These are phyloP conservation scores for Pangasius krempfi DNA, from an alignment of 2,797 vertebrate genomes.

Conservation along the genomic window DNA sequence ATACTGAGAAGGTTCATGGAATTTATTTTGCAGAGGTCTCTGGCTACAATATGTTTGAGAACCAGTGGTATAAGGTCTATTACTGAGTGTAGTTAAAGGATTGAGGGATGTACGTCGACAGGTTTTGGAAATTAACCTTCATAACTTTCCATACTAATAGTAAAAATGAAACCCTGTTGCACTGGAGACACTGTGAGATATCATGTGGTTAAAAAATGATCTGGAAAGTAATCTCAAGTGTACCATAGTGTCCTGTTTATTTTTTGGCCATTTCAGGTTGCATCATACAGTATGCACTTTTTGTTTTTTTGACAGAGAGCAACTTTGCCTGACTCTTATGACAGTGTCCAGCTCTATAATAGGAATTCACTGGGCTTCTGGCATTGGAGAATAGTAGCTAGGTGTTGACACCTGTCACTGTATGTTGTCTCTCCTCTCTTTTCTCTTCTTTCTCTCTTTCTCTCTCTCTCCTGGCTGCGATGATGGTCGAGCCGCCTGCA, in stretches of 20 bases:
- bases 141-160: neutral
- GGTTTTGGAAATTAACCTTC: neutral
- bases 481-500: slow-evolving; percentile 64
- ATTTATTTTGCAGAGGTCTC: neutral
- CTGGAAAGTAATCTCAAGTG: neutral
- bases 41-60: neutral
- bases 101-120: too few species aligned
- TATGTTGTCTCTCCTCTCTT: slow-evolving; percentile 30
- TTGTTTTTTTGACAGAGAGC: slow-evolving; percentile 13
- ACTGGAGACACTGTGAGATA: too few species aligned
- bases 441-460: slow-evolving; percentile 14
- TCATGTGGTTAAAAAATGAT: neutral
- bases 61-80: neutral
- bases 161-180: too few species aligned
- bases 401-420: slow-evolving; percentile 64
- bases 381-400: slow-evolving; percentile 60
- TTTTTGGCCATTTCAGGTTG: slow-evolving; percentile 3
- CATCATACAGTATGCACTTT: neutral
- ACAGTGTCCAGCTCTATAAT: slow-evolving; percentile 32
- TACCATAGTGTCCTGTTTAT: neutral
- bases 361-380: slow-evolving; percentile 18
- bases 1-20: neutral
- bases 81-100: neutral
- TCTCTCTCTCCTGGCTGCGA: slow-evolving; percentile 43
- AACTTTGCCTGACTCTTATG: neutral